phyloP scores from a whole-genome alignment of 1,140 invertebrate genomes.

The Neodiprion virginianus region DNA sequence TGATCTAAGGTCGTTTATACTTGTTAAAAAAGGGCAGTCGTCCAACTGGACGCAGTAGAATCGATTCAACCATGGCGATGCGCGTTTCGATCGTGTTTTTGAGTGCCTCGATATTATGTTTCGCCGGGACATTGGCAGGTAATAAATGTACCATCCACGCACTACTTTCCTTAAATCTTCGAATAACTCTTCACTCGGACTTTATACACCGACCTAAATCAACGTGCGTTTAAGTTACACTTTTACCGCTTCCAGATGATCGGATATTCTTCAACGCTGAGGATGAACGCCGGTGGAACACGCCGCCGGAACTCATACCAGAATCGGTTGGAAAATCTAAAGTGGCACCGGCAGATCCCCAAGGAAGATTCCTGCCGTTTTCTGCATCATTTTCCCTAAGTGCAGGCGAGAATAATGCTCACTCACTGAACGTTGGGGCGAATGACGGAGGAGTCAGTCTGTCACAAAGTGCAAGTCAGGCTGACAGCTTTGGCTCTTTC shows the following conservation, averaged over 20 bases:
- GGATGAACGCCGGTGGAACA: slow-evolving; percentile 42
- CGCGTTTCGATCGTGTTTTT: background rate
- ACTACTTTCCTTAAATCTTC: too few relatives aligned
- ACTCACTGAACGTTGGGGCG: slow-evolving; percentile 47
- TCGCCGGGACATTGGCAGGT: background rate
- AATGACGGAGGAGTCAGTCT: slow-evolving; percentile 48
- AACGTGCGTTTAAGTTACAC: background rate
- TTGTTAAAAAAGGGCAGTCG: slow-evolving; percentile 57
- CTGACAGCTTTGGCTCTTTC: slow-evolving; percentile 21
- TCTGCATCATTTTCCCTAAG: slow-evolving; percentile 48
- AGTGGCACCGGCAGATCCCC: slow-evolving; percentile 6
- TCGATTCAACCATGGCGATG: slow-evolving; percentile 47
- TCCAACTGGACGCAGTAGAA: slow-evolving; percentile 39
- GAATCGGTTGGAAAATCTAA: slow-evolving; percentile 25
- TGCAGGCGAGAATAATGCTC: slow-evolving; percentile 38
- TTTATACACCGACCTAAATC: background rate
- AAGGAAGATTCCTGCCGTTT: slow-evolving; percentile 48
- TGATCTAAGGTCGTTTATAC: slow-evolving; percentile 53
- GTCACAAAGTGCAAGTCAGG: slow-evolving; percentile 48
- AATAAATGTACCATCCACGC: background rate
- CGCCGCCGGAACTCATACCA: slow-evolving; percentile 40
- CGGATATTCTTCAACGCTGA: slow-evolving; percentile 31
- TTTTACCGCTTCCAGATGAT: slow-evolving; percentile 34
- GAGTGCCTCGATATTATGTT: background rate
- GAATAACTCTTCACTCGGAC: too few relatives aligned